Base-by-base conservation (phyloP, 2,113 vertebrate genomes). In the Dipodomys stephensi region DNA sequence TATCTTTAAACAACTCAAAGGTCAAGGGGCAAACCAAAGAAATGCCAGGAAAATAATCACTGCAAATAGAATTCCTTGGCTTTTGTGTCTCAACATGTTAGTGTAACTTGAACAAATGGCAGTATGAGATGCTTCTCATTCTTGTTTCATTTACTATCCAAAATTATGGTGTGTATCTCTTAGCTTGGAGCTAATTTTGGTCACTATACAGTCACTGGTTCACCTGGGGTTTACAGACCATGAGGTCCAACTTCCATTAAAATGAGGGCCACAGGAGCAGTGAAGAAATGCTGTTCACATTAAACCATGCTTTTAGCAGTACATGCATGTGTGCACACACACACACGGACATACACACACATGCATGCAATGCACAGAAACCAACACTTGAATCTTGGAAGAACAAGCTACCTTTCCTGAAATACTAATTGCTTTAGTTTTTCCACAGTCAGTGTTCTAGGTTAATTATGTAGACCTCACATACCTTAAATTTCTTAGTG, bases 121-220 rank as follows among this genome's bases (percentile, higher is more conserved):
- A 15, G 7, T 62, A 85, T 46, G 23, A 28, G 39, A 22, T 83
- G 1, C 1, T 39, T 64, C 46, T 32, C 81, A 53, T 86, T 28
- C 11, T 4, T 76, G 62, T n/a, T 91, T 88, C 32, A 28, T 92
- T 76, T 87, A 49, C 81, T 35, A 30, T 15, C 39, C 67, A 83
- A 91, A 86, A 46, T 35, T 35, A 65, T 46, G 32, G 57, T 12
- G 10, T 35, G 2, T 60, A 22, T 27, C n/a, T 57, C 35, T 87
- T 65, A 57, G 25, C 89, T 69, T 25, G 87, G 79, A 92, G 57
- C 35, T 87, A 44, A 60, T 62, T 87, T 87, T 83, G 76, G 60
- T 76, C 91, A 25, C 74, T 69, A 15, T 25, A 15, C 18, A 32
- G 71, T 74, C 60, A 82, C 69, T 46, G 20, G 72, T 83, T 87